Conservation (phyloP, 2,888 invertebrate genomes). For the Drosophila colorata region DNA sequence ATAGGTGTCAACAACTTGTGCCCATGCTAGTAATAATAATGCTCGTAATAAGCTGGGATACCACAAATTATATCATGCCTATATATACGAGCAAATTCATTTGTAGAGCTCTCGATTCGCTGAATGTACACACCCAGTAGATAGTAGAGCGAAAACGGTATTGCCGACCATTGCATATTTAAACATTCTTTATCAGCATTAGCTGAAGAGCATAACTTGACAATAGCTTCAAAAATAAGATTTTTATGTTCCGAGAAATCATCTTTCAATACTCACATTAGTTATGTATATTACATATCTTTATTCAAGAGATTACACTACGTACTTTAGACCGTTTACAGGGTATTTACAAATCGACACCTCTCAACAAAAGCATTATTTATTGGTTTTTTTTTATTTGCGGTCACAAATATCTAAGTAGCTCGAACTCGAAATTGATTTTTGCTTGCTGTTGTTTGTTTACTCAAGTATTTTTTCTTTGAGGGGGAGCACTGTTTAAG, state of each 20-base stretch:
- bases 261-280: too few relatives aligned
- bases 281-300: not conserved
- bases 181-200: too few relatives aligned
- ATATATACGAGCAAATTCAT: constrained; percentile 50
- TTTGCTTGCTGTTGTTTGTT: constrained; percentile 45
- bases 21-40: constrained; percentile 15
- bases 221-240: too few relatives aligned
- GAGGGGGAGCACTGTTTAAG: constrained; percentile 35
- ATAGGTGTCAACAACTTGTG: constrained; percentile 46
- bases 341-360: constrained; percentile 3
- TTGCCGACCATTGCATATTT: too few relatives aligned
- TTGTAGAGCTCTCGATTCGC: constrained; percentile 45
- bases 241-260: too few relatives aligned
- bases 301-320: not conserved
- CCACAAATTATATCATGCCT: constrained; percentile 59
- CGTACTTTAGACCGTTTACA: not conserved
- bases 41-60: constrained; percentile 43
- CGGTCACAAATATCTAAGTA: constrained; percentile 50
- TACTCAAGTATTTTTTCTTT: constrained; percentile 27
- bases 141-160: not conserved
- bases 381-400: constrained; percentile 27
- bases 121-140: constrained; percentile 13
- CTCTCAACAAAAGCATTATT: not conserved
- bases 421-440: constrained; percentile 50
- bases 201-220: too few relatives aligned